Evolutionary conservation across 2,797 vertebrate species (phyloP), one percentile per base, ranked within the genome.

Genomic region (Podargus strigoides): DNA sequence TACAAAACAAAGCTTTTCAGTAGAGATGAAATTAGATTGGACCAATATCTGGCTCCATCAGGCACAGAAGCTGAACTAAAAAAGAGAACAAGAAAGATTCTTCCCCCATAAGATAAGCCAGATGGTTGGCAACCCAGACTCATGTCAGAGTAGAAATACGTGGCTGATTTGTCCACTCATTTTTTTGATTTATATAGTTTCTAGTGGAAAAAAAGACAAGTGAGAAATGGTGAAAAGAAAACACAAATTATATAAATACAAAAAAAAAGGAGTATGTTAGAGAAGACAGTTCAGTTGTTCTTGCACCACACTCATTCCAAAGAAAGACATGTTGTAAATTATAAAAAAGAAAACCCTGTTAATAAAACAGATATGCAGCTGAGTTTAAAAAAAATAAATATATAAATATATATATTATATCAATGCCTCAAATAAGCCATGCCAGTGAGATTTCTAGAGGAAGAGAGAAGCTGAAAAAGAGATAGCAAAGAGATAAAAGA

Each of bases 141-240:
- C 12, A 26, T 85, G 56, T 70, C 60, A 44, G 42, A 85, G 42
- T 82, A 22, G 41, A 92, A 90, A 82, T 66, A 69, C 28, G 59
- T 52, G 44, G 12, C 7, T 93, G 22, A 21, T 82, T 94, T 76
- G 36, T 73, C 55, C 50, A 24, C 0, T 0, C 2, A 37, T 68
- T 79, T 89, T 89, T 84, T 87, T 85, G 7, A 93, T 79, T 62
- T 87, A 87, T 52, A 56, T 81, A 92, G 92, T 64, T 82, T 7
- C 8, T 10, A 58, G 19, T 73, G n/a, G 30, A 85, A 75, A 78
- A 78, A 90, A 82, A 81, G 41, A 64, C 32, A 88, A 73, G 23
- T 55, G 53, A 79, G 30, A 92, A 90, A 87, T 24, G 6, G 39
- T 47, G 36, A 59, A 44, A 19, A 1, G 3, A 89, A 76, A n/a